Evolutionary conservation across 2,888 invertebrate species (phyloP).

Genomic region (Galerucella pusilla): DNA sequence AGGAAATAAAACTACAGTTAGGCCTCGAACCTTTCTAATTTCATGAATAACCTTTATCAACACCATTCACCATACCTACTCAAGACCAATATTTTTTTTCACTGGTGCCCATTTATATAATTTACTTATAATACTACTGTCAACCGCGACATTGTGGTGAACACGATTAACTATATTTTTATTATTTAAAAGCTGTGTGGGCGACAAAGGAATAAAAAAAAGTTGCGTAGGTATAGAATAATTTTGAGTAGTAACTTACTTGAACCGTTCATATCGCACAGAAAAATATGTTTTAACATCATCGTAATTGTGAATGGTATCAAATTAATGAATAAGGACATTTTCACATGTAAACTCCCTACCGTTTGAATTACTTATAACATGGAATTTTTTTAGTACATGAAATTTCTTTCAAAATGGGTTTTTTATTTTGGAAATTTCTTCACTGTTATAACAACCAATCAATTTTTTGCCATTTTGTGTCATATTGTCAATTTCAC

Average conservation of each 20-base stretch:
- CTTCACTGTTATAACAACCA: too few species aligned
- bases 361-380: too few species aligned
- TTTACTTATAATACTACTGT: constrained; percentile 35
- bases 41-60: constrained; percentile 38
- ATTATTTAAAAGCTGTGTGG: constrained; percentile 16
- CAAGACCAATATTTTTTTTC: constrained; percentile 33
- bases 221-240: not conserved
- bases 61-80: constrained; percentile 29
- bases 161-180: constrained; percentile 4
- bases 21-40: constrained; percentile 36
- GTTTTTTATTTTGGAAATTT: too few species aligned
- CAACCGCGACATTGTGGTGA: constrained; percentile 20
- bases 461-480: too few species aligned
- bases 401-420: too few species aligned
- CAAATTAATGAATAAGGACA: not conserved
- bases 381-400: too few species aligned
- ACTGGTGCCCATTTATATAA: constrained; percentile 24
- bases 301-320: too few species aligned
- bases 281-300: too few species aligned
- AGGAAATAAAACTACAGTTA: constrained; percentile 19
- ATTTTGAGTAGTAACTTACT: not conserved
- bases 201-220: not conserved
- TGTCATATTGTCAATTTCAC: too few species aligned
- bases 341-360: not conserved
- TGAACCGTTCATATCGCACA: not conserved